Evolutionary conservation across 2,888 invertebrate genomes (phyloP).

Genomic region (Spatulosminthurus flaviceps): DNA sequence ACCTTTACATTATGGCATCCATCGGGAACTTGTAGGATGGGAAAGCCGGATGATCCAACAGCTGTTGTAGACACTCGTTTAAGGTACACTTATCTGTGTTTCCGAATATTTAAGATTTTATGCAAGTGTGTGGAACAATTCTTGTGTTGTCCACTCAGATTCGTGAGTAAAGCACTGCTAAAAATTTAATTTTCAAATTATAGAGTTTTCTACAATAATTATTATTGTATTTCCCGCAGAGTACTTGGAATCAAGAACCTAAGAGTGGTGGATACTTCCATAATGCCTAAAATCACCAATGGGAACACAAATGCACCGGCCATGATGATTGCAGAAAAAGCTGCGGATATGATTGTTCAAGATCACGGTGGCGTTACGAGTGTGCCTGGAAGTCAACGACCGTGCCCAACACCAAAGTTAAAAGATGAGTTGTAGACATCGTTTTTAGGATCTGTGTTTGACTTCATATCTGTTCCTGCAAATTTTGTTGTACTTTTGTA

Average conservation of each 20-base stretch:
- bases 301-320: constrained; percentile 57
- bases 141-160: too few relatives aligned
- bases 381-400: background rate
- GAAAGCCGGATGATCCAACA: constrained; percentile 40
- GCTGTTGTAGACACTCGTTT: constrained; percentile 46
- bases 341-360: constrained; percentile 51
- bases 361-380: constrained; percentile 37
- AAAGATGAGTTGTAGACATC: too few relatives aligned
- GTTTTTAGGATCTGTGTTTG: too few relatives aligned
- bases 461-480: too few relatives aligned
- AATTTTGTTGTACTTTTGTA: too few relatives aligned
- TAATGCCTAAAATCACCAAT: constrained; percentile 43
- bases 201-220: background rate
- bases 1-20: constrained; percentile 47
- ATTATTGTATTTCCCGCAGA: background rate
- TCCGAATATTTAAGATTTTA: too few relatives aligned
- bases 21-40: constrained; percentile 50
- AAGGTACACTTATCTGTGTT: too few relatives aligned
- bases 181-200: background rate
- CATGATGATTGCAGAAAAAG: constrained; percentile 54
- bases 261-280: constrained; percentile 38
- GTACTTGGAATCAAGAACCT: constrained; percentile 33
- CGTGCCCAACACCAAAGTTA: background rate
- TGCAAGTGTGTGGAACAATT: too few relatives aligned
- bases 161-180: background rate